Evolutionary conservation across 2,888 invertebrate species (phyloP).

Genomic region (Eulithis prunata): DNA sequence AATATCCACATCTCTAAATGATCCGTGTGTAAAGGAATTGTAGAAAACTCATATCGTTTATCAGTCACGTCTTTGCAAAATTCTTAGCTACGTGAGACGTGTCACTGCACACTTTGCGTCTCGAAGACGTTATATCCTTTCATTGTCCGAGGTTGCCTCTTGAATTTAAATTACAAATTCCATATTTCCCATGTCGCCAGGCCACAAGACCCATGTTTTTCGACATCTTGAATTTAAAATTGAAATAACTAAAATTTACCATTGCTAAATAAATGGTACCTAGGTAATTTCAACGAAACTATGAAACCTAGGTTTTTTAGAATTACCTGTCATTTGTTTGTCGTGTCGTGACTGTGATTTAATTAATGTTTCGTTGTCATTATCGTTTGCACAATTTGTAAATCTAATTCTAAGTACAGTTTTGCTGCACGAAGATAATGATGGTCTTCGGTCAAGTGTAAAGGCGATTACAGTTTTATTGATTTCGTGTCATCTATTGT

Average conservation of each 20-base stretch:
- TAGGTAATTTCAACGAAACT: background rate
- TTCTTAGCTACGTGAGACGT: constrained; percentile 12
- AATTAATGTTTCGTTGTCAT: constrained; percentile 8
- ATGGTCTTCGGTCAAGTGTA: constrained; percentile 5
- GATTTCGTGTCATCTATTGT: constrained; percentile 4
- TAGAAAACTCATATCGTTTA: constrained; percentile 5
- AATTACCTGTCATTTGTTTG: background rate
- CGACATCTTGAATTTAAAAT: constrained; percentile 16
- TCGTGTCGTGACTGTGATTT: constrained; percentile 8
- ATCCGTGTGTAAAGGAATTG: background rate
- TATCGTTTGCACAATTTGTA: constrained; percentile 17
- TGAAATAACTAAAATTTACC: background rate
- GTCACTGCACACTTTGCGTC: constrained; percentile 1
- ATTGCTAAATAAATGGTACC: background rate
- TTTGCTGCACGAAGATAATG: constrained; percentile 15
- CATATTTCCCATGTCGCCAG: constrained; percentile 1
- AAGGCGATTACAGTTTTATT: constrained; percentile 9
- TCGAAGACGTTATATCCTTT: constrained; percentile 20
- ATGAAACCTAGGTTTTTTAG: background rate
- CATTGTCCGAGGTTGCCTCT: constrained; percentile 27
- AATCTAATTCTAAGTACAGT: constrained; percentile 1
- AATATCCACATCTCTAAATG: too few relatives aligned
- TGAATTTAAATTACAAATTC: constrained; percentile 34
- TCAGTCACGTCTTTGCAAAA: constrained; percentile 13
- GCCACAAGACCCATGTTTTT: background rate